Evolutionary conservation across 1,140 invertebrate genomes (phyloP), one percentile per base, ranked within the genome.

Genomic region (Anagrus nilaparvatae): DNA sequence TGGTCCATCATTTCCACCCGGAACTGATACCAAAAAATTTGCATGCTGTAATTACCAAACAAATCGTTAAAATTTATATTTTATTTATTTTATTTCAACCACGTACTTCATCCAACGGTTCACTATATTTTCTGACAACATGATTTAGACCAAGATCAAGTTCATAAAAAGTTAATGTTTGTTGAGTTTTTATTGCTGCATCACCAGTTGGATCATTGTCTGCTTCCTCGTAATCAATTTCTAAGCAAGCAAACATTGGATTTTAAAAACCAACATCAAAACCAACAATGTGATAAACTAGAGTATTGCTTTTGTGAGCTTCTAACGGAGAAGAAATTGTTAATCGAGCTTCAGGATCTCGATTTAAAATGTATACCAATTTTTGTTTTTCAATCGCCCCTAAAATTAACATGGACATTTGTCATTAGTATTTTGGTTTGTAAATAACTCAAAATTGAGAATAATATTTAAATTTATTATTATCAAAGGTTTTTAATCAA

Each of bases 231-330:
- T 99, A 99, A 71, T 99, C 97, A 58, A 99, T 96, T 74, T 99
- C 97, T 33, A 99, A 67, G 60, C 97, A 99, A 1, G 97, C 96
- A 80, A 99, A 99, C 74, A 97, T 91, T 3, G 97, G 97, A 71
- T 99, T 99, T 61, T 98, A 94, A 75, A 97, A 99, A 6, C 93
- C 95, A 27, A 97, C 94, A 76, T 99, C 97, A 3, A 99, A 89
- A 20, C 95, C 96, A 16, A 98, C 92, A 70, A 96, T 94, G 60
- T 98, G 91, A 66, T 97, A 99, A 0, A 97, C 94, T 4, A 99
- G 67, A 8, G 94, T 99, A 56, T 97, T 97, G n/a, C 92, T 95
- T 71, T 99, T 99, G 62, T 99, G 95, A 1, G 96, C 97, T 72
- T 99, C 97, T 16, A 99, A 65, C 1, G 97, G 97, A 0, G 96